Base-by-base conservation (phyloP, 2,113 vertebrate species). In the Coracopsis vasa region DNA sequence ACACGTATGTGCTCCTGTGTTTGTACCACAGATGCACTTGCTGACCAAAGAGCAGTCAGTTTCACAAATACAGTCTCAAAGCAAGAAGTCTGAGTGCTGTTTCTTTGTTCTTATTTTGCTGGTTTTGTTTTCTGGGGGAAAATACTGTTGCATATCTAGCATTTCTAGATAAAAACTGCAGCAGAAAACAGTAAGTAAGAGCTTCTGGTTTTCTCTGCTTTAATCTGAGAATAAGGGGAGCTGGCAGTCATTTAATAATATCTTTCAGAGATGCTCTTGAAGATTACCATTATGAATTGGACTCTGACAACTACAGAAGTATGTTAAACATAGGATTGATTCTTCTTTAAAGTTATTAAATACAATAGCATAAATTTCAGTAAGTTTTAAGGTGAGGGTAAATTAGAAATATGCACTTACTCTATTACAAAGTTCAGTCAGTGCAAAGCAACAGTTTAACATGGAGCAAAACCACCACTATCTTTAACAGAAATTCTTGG, bases 31-130 rank as follows among this genome's bases (percentile, higher is more conserved):
- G 69, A 24, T 70, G 37, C 19, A 23, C 13, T 35, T 18, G n/a
- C 80, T 79, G 53, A 15, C 54, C 5, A 2, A 78, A 13, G 17
- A 79, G 56, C 60, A 74, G 61, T 35, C 33, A 45, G 39, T 35
- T 42, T 78, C 67, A 19, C n/a, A 10, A 74, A 50, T 47, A 48
- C 35, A 65, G 51, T 15, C 44, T 44, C 21, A 13, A 79, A 50
- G 0, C 0, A 2, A 65, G 14, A 75, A 37, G 6, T 60, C 70
- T 9, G 33, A 67, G 13, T 4, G 3, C 44, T 56, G 12, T 23
- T 54, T 27, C 31, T 86, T 80, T 88, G 31, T 65, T 35, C 21
- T 64, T 78, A 11, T 45, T 56, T 79, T 23, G 25, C 39, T 44
- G 24, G 6, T 7, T 37, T 71, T 39, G 14, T 16, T 82, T 65